Percentiles rank a stretch among this genome's conserved stretches.
These are phyloP conservation scores for Chiridota heheva DNA, from an alignment of 35 echinoderm and acorn worm genomes.

Conservation along the genomic window DNA sequence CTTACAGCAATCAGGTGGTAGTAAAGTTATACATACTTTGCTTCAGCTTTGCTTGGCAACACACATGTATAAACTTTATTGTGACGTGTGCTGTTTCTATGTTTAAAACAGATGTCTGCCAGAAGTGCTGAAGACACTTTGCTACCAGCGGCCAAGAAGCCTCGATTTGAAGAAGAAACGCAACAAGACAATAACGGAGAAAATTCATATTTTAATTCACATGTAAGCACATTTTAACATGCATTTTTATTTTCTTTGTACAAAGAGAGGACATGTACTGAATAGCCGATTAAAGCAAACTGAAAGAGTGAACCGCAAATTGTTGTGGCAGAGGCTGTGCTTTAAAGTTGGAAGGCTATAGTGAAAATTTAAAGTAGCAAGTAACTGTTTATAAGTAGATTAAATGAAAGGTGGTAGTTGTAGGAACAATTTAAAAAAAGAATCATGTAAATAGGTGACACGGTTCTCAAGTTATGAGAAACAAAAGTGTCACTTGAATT, in stretches of 20 bases:
- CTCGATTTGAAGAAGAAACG: constrained; percentile 48
- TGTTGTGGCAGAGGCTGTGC: too few relatives aligned
- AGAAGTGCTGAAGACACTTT: constrained; percentile 72
- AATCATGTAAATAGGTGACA: too few relatives aligned
- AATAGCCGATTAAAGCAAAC: neutral
- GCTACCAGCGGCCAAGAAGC: constrained; percentile 77
- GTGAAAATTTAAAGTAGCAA: too few relatives aligned
- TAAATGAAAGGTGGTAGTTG: too few relatives aligned
- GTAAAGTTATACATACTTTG: too few relatives aligned
- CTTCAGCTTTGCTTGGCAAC: neutral
- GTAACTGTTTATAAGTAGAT: too few relatives aligned
- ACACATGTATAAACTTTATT: neutral
- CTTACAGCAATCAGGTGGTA: too few relatives aligned
- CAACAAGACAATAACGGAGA: constrained; percentile 24
- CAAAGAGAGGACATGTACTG: neutral
- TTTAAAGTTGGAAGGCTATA: too few relatives aligned
- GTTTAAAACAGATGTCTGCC: constrained; percentile 61
- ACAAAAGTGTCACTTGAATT: too few relatives aligned
- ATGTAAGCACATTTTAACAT: constrained; percentile 28
- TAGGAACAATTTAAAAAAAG: too few relatives aligned
- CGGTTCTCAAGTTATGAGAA: too few relatives aligned
- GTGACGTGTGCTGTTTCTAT: neutral
- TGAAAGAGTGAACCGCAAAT: neutral
- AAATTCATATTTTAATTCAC: constrained; percentile 63
- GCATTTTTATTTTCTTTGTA: neutral